A percentile compares a stretch with the other conserved stretches of the same genome.
Evolutionary conservation across 2,113 vertebrate species (phyloP).

Genomic region (Tetrao urogallus): DNA sequence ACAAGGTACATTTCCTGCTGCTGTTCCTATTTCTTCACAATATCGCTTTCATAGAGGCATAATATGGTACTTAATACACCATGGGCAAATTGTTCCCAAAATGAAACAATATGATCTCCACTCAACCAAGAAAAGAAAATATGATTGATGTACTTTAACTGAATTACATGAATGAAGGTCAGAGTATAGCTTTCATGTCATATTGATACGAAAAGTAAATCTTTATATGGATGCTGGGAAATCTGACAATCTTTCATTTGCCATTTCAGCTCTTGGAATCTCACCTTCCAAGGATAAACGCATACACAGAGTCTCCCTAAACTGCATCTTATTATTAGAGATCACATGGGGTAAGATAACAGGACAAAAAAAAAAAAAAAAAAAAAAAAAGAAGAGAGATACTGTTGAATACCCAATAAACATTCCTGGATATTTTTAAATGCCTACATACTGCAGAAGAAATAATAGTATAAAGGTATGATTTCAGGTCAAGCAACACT

Average conservation of each 20-base stretch:
- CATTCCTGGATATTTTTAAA: background rate
- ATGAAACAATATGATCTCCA: conserved; percentile 54
- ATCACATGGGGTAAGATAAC: background rate
- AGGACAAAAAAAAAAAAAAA: background rate
- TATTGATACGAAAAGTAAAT: conserved; percentile 35
- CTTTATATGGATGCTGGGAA: background rate
- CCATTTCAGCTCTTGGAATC: background rate
- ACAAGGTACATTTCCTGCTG: background rate
- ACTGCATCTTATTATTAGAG: background rate
- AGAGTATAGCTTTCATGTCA: conserved; percentile 22
- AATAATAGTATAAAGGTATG: background rate
- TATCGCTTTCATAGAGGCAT: background rate
- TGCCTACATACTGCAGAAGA: background rate
- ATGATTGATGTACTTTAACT: conserved; percentile 51
- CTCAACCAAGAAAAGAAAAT: conserved; percentile 40
- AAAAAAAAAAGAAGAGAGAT: background rate
- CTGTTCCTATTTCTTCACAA: background rate
- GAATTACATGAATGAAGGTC: conserved; percentile 50
- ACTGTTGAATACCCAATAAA: background rate
- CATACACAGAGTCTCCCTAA: background rate
- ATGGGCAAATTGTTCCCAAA: conserved; percentile 53
- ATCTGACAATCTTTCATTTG: conserved; percentile 11
- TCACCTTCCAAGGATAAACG: background rate
- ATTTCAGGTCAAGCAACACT: background rate
- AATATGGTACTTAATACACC: conserved; percentile 48